These are phyloP conservation scores for Malurus alboscapulatus DNA, from an alignment of 2,113 vertebrate genomes.

Conservation along the genomic window DNA sequence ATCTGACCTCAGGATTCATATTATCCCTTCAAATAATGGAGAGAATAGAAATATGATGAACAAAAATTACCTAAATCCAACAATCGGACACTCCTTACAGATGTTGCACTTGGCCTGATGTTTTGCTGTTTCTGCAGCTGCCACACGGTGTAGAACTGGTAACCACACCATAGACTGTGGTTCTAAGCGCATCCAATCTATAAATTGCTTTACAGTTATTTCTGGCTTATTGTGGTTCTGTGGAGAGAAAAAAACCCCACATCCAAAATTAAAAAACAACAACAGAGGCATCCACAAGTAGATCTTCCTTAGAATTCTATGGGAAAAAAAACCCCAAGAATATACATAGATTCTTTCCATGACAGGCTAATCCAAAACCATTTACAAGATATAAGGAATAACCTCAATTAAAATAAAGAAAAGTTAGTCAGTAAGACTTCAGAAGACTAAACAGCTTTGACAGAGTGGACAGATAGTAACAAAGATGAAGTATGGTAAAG, in stretches of 20 bases:
- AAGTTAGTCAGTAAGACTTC: neutral
- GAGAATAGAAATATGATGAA: neutral
- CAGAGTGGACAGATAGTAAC: neutral
- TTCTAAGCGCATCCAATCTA: constrained; percentile 96
- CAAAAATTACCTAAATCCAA: constrained; percentile 88
- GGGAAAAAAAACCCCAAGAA: neutral
- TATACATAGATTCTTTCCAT: neutral
- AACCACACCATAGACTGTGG: constrained; percentile 99
- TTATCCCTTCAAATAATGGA: neutral
- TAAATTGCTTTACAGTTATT: constrained; percentile 90
- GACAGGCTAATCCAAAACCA: neutral
- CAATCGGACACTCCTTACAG: constrained; percentile 97
- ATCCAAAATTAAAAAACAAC: neutral
- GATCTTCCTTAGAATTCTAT: neutral
- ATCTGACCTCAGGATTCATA: neutral
- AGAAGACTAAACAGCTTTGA: neutral
- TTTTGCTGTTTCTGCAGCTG: constrained; percentile 94
- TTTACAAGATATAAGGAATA: neutral
- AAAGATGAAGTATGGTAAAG: neutral
- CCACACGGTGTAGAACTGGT: constrained; percentile 92
- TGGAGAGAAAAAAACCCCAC: constrained; percentile 35
- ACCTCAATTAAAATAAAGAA: neutral
- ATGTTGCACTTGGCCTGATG: constrained; percentile 99
- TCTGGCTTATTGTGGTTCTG: constrained; percentile 94
- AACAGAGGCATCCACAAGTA: neutral